A percentile compares a stretch with the other conserved stretches of the same genome.
phyloP scores from a whole-genome alignment of 2,888 invertebrate genomes.

The Campopleginae sp. region DNA sequence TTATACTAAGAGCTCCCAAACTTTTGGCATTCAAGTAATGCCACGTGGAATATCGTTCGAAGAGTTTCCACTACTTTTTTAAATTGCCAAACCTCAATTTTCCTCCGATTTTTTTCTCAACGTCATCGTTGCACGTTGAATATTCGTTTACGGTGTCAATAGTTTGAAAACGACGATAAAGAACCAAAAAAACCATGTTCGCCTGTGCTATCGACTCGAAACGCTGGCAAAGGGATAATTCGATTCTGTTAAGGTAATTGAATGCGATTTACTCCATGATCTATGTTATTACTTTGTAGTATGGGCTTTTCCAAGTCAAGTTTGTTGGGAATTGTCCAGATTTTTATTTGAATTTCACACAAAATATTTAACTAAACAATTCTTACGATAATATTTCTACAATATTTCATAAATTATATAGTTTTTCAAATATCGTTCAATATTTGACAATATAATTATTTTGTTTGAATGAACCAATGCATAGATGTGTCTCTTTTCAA shows the following conservation, averaged over 20 bases:
- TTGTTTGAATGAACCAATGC: background rate
- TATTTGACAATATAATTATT: background rate
- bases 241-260: conserved; percentile 81
- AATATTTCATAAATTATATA: no score
- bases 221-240: conserved; percentile 85
- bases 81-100: background rate
- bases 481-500: background rate
- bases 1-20: background rate
- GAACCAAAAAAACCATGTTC: conserved; percentile 85
- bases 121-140: background rate
- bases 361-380: background rate
- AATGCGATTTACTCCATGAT: background rate
- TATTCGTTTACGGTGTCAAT: background rate
- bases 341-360: background rate
- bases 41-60: background rate
- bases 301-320: background rate
- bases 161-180: background rate
- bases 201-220: conserved; percentile 87
- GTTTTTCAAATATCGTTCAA: background rate
- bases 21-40: background rate
- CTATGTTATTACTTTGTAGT: background rate
- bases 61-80: background rate
- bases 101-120: background rate
- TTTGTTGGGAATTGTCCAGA: background rate
- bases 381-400: no score